Conservation (phyloP, 1,140 invertebrate species). For the Protaetia brevitarsis region DNA sequence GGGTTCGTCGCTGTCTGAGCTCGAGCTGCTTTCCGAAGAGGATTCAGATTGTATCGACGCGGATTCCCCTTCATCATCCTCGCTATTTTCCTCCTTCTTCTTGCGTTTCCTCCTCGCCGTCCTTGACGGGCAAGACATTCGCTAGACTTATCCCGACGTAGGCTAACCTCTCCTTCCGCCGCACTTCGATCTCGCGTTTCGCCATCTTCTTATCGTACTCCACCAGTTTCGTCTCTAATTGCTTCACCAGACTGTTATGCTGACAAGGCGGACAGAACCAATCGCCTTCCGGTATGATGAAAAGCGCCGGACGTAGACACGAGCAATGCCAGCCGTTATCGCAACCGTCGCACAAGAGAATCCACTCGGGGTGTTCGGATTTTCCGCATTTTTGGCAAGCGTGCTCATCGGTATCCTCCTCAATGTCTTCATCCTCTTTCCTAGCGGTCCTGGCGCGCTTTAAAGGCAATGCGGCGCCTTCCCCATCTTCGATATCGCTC, state of each 20-base stretch:
- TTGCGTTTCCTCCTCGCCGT: constrained; percentile 40
- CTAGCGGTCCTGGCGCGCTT: constrained; percentile 65
- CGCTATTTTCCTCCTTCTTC: constrained; percentile 43
- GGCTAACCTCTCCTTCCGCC: constrained; percentile 69
- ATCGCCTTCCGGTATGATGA: constrained; percentile 92
- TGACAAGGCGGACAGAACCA: constrained; percentile 97
- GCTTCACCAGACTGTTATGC: constrained; percentile 72
- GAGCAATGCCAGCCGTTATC: constrained; percentile 94
- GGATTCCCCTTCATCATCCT: constrained; percentile 32
- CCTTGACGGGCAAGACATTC: constrained; percentile 61
- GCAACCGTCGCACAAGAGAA: constrained; percentile 90
- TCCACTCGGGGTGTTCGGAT: constrained; percentile 92
- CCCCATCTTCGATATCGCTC: constrained; percentile 61
- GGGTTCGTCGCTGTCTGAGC: constrained; percentile 61
- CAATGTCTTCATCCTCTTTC: constrained; percentile 47
- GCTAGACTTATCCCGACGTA: constrained; percentile 76
- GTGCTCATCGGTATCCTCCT: constrained; percentile 66
- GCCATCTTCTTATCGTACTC: constrained; percentile 58
- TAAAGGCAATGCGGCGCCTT: constrained; percentile 57
- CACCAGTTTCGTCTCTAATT: constrained; percentile 59
- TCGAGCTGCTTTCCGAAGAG: constrained; percentile 33
- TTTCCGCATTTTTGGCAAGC: constrained; percentile 84
- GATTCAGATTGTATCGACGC: constrained; percentile 42
- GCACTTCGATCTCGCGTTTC: constrained; percentile 53
- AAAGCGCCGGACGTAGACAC: constrained; percentile 84